Evolutionary conservation across 2,888 invertebrate species (phyloP).

Genomic region (Cerastis leucographa): DNA sequence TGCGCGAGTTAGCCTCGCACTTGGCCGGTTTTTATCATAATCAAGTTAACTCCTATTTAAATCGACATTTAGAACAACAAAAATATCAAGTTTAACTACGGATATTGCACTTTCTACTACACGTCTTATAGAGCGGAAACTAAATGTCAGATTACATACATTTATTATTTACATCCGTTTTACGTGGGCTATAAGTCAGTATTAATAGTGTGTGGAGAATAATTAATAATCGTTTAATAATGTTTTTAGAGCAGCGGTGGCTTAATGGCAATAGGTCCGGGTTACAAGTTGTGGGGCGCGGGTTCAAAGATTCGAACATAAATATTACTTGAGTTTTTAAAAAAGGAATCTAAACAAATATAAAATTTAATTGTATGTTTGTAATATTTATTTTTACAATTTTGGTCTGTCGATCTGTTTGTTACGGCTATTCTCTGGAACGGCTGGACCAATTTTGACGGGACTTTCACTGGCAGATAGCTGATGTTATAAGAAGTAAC

Average conservation of each 20-base stretch:
- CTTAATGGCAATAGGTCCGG: too few relatives aligned
- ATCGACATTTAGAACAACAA: constrained; percentile 5
- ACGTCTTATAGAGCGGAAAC: constrained; percentile 35
- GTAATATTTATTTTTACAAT: too few relatives aligned
- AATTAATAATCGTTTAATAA: constrained; percentile 26
- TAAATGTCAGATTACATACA: constrained; percentile 40
- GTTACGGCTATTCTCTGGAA: too few relatives aligned
- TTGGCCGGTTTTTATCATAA: too few relatives aligned
- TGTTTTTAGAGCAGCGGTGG: constrained; percentile 1
- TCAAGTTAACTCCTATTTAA: neutral
- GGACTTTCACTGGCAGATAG: too few relatives aligned
- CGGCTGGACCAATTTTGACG: too few relatives aligned
- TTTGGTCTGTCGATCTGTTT: too few relatives aligned
- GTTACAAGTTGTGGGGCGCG: neutral
- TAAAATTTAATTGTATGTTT: too few relatives aligned
- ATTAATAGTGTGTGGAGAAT: constrained; percentile 20
- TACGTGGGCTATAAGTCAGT: constrained; percentile 11
- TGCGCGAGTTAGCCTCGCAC: too few relatives aligned
- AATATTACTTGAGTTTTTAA: neutral
- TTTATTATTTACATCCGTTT: constrained; percentile 39
- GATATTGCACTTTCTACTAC: constrained; percentile 43
- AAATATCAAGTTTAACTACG: constrained; percentile 7
- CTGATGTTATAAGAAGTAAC: too few relatives aligned
- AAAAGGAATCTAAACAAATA: too few relatives aligned
- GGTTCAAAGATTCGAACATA: neutral